Evolutionary conservation across 1,140 invertebrate species (phyloP).

Genomic region (Drosophila novamexicana): DNA sequence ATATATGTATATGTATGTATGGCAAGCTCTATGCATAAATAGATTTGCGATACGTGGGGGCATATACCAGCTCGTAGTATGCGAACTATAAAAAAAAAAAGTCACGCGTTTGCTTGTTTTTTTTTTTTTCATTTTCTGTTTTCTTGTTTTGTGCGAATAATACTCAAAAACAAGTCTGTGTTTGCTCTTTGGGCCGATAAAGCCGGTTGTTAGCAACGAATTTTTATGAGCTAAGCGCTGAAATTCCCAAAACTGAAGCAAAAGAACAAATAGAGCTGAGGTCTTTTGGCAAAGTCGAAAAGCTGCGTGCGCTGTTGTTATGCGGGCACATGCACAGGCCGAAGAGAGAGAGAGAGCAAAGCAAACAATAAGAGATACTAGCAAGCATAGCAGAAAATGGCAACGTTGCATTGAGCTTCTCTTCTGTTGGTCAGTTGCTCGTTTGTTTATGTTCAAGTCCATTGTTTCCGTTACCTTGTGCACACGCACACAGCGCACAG

Average conservation of each 20-base stretch:
- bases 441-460: not conserved
- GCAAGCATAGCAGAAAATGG: not conserved
- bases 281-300: constrained; percentile 2
- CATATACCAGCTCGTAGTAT: constrained; percentile 9
- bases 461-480: not conserved
- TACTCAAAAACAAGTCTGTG: constrained; percentile 20
- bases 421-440: not conserved
- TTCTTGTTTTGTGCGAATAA: constrained; percentile 1
- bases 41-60: constrained; percentile 24
- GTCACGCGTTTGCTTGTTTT: constrained; percentile 55
- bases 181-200: constrained; percentile 17
- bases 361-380: not conserved
- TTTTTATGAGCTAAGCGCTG: not conserved
- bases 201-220: constrained; percentile 39
- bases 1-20: not conserved
- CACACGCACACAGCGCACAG: not conserved
- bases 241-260: constrained; percentile 5
- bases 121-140: not conserved
- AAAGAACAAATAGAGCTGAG: constrained; percentile 17
- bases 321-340: constrained; percentile 1
- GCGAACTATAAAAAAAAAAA: constrained; percentile 23
- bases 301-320: constrained; percentile 35
- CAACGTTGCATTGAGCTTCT: not conserved
- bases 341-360: not conserved
- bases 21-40: constrained; percentile 25